Evolutionary conservation across 2,888 invertebrate species (phyloP).

Genomic region (Rotaria sp.): DNA sequence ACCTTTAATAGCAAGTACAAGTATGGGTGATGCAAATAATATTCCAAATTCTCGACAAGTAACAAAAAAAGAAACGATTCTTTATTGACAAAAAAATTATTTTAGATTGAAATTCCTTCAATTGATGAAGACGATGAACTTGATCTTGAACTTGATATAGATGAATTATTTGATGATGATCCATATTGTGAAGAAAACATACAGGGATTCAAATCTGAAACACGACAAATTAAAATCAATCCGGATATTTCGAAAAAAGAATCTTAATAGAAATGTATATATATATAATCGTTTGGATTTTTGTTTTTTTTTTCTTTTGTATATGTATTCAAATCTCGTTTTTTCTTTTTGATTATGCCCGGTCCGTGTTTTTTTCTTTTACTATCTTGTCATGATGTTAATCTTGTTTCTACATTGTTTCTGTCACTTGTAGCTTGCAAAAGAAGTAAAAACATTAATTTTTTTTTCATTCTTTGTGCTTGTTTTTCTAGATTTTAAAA

Average conservation of each 20-base stretch:
- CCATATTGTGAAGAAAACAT: not conserved
- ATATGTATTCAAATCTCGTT: constrained; percentile 13
- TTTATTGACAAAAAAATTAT: not conserved
- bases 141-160: not conserved
- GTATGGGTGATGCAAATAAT: not conserved
- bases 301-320: not conserved
- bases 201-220: not conserved
- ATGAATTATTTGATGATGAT: not conserved
- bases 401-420: not conserved
- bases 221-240: not conserved
- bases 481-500: not conserved
- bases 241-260: not conserved
- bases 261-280: not conserved
- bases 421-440: not conserved
- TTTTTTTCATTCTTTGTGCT: not conserved
- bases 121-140: not conserved
- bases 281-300: not conserved
- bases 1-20: not conserved
- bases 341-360: not conserved
- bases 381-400: not conserved
- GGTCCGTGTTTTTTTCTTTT: not conserved
- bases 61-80: not conserved
- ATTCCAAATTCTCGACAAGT: not conserved
- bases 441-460: not conserved
- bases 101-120: not conserved